A percentile compares a stretch with the other conserved stretches of the same genome.
phyloP scores from a whole-genome alignment of 1,140 invertebrate species.

The Galleria mellonella region DNA sequence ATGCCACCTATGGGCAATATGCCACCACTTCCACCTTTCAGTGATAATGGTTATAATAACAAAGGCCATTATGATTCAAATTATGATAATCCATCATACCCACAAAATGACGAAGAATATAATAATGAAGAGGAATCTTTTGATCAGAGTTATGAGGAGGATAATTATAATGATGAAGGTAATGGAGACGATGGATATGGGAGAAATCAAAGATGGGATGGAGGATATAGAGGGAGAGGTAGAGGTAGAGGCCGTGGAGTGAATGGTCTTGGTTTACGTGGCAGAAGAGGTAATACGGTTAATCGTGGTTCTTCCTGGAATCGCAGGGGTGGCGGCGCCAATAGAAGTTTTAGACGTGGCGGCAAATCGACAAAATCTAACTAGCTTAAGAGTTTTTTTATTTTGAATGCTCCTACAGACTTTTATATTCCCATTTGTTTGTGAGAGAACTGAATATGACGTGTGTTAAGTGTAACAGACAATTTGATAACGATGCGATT shows the following conservation, averaged over 20 bases:
- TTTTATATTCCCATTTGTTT: conserved; percentile 27
- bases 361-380: conserved; percentile 47
- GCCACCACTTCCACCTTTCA: conserved; percentile 30
- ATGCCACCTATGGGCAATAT: conserved; percentile 22
- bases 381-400: conserved; percentile 24
- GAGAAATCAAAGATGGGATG: conserved; percentile 50
- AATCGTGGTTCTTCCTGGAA: conserved; percentile 40
- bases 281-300: conserved; percentile 30
- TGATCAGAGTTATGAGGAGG: conserved; percentile 55
- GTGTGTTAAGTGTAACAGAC: conserved; percentile 49
- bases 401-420: conserved; percentile 31
- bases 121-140: conserved; percentile 37
- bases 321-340: conserved; percentile 34
- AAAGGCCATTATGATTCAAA: conserved; percentile 46
- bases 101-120: conserved; percentile 28
- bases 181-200: conserved; percentile 34
- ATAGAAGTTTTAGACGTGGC: conserved; percentile 54
- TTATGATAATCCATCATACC: conserved; percentile 45
- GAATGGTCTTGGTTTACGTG: conserved; percentile 41
- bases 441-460: conserved; percentile 13
- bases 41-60: conserved; percentile 49
- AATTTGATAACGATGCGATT: conserved; percentile 37
- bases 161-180: conserved; percentile 45
- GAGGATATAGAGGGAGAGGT: conserved; percentile 41
- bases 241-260: conserved; percentile 41